Base-by-base conservation (phyloP, 1,140 invertebrate genomes). In the Ganaspis sp. region DNA sequence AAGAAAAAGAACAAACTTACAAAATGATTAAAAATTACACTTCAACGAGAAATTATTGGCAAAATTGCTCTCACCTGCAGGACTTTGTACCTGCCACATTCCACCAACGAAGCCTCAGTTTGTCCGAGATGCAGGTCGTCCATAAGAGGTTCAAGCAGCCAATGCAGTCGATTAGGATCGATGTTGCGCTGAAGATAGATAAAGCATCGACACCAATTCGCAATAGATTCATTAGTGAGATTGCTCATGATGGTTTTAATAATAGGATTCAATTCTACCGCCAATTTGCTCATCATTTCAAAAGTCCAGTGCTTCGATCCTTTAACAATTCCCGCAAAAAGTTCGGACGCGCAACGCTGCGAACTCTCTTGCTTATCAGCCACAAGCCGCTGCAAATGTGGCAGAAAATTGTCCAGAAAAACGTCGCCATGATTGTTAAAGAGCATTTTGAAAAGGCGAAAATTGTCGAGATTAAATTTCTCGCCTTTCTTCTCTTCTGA, bases 401-500 rank as follows among this genome's bases (percentile, higher is more conserved):
- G 91, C 29, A 94, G 80, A 70, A 97, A 94, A 4, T 92, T 85
- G 4, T 92, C 87, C 4, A 96, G 82, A 58, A 95, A 91, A 9
- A 89, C 87, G 75, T 94, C 93, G 12, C 96, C 96, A 90, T 94
- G 95, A 79, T 96, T 96, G 2, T 95, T 91, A 89, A 98, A 98
- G 6, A 98, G 79, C 74, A 94, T 94, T 92, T 96, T 96, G 82
- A 96, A 97, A 19, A 98, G 83, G 2, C 92, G 88, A 87, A 94
- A 95, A 42, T 94, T 90, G 40, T 92, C 92, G 4, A 88, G 90
- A 84, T 93, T 94, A 82, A 98, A 98, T 86, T 95, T 95, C 80
- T 97, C 96, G 23, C 95, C 96, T 86, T 97, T 98, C 81, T 96
- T 95, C 81, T 98, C 97, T 84, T 98, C 97, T 3, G 98, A 91